Evolutionary conservation across 2,888 invertebrate genomes (phyloP), one percentile per base, ranked within the genome.

Genomic region (Pyrochroa serraticornis): DNA sequence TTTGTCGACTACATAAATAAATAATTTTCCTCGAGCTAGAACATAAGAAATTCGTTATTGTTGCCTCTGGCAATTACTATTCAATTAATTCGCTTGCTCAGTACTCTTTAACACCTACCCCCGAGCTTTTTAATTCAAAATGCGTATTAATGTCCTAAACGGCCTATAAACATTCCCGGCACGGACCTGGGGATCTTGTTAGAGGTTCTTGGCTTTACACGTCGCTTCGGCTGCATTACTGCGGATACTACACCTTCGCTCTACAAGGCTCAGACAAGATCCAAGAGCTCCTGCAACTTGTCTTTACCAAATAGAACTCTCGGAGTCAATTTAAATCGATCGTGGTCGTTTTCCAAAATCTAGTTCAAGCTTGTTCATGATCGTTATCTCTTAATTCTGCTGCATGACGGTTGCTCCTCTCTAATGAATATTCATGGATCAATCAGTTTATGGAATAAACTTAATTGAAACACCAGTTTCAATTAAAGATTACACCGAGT

Each of bases 191-290:
- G 47, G 50, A 58, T 52, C 52, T 52, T 58, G 58, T 58, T 58
- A 43, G 39, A 52, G 58, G 58, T 50, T 47, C 58, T 58, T 52
- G 48, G 58, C 51, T 58, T 58, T 58, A 48, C 58, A 58, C 58
- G 38, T 58, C 38, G 52, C 58, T 39, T 52, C 51, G 34, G 51
- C 52, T 52, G 58, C 52, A 52, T 58, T 52, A 55, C 44, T 48
- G 36, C 41, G 48, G 42, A 48, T 55, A 58, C 42, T 47, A 44
- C 58, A 52, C 58, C 46, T 58, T 51, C 34, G 42, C 50, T 54
- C 42, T 22, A 33, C 39, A 49, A 45, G 10, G 53, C 37, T 39
- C 10, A 10, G 31, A 31, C 51, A 51, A 54, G 53, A 45, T 43
- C 14, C 10, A 12, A 49, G 39, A 10, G 8, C 14, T 44, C 44